Evolutionary conservation across 2,888 invertebrate species (phyloP).

Genomic region (Euclidia mi): DNA sequence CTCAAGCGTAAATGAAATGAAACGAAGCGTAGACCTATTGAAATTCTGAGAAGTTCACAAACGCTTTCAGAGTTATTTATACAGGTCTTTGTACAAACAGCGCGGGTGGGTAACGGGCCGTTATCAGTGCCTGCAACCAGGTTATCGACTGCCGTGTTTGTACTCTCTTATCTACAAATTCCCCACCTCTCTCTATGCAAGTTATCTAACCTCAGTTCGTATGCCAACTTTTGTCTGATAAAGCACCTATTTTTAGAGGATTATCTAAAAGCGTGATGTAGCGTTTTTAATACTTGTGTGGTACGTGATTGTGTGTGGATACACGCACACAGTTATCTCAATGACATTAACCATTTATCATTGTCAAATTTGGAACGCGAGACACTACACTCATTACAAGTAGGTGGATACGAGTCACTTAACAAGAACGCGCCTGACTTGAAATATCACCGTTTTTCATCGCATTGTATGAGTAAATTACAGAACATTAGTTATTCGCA

Average conservation of each 20-base stretch:
- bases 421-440: conserved; percentile 56
- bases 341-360: conserved; percentile 58
- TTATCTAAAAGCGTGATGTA: conserved; percentile 62
- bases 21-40: conserved; percentile 47
- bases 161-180: conserved; percentile 79
- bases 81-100: conserved; percentile 62
- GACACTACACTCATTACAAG: conserved; percentile 43
- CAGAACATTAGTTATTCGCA: conserved; percentile 77
- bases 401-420: conserved; percentile 60
- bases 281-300: conserved; percentile 55
- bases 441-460: conserved; percentile 65
- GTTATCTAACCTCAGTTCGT: conserved; percentile 72
- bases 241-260: conserved; percentile 76
- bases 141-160: conserved; percentile 86
- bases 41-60: conserved; percentile 54
- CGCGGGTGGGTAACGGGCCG: conserved; percentile 62
- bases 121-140: conserved; percentile 83
- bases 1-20: conserved; percentile 55
- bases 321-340: conserved; percentile 51
- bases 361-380: conserved; percentile 61
- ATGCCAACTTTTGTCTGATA: conserved; percentile 74
- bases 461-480: conserved; percentile 73
- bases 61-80: conserved; percentile 50
- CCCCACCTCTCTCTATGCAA: conserved; percentile 70
- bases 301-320: conserved; percentile 61